Evolutionary conservation across 2,888 invertebrate genomes (phyloP), one percentile per base, ranked within the genome.

Genomic region (Vesta saturnalis): DNA sequence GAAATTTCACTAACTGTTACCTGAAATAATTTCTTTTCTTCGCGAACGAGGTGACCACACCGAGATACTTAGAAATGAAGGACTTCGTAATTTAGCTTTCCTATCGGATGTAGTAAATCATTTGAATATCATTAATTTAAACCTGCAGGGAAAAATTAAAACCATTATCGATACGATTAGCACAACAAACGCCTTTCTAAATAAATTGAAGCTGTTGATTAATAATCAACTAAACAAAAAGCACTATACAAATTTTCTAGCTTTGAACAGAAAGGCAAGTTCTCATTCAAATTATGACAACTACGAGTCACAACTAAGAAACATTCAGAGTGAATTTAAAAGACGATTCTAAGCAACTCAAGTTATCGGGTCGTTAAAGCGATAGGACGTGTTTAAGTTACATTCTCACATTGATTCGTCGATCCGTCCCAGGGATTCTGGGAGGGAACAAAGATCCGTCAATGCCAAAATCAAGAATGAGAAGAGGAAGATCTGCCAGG

Each of bases 41-140:
- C n/a, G 12, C 12, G 46, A 46, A 46, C 46, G 14, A 46, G 46
- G 46, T 46, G 46, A 74, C 60, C 49, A 73, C 67, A 69, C 69
- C 63, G 43, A 73, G 18, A 68, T 69, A 18, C 64, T 73, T n/a
- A 10, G 4, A 46, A 46, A 46, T 14, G 46, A 46, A 6, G 2
- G 46, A 5, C 46, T 46, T 12, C 4, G 46, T 14, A 14, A 46
- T 46, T 14, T n/a, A 14, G 46, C 46, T 46, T 10, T 46, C 46
- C 4, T 46, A n/a, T 46, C 46, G 15, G 46, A 46, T 46, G 12
- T 46, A 12, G 12, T 12, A 46, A 46, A 46, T 46, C 46, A 46
- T 46, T 46, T 46, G n/a, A 46, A 46, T 14, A 46, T 46, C n/a
- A 39, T 64, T 58, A 64, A 64, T 12, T 43, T 64, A 19, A 22